These are phyloP conservation scores for Protula sp. DNA, from an alignment of 2,888 invertebrate species.

Conservation along the genomic window DNA sequence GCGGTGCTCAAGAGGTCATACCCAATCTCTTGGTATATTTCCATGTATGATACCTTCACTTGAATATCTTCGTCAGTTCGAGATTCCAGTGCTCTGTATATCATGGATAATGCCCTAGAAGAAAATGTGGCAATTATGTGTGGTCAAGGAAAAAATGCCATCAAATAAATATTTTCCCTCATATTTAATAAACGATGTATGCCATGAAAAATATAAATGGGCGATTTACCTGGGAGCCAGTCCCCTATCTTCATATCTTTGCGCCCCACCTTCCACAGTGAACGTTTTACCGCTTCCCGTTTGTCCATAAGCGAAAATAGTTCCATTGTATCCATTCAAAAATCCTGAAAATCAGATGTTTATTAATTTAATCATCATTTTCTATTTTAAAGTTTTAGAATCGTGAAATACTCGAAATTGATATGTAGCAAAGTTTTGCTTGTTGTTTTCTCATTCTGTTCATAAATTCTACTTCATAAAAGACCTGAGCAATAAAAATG, in stretches of 20 bases:
- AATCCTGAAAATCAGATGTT: constrained; percentile 31
- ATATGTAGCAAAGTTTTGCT: too few species aligned
- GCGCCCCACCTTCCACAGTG: constrained; percentile 44
- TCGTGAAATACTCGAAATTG: too few species aligned
- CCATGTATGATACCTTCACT: constrained; percentile 44
- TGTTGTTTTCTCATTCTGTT: too few species aligned
- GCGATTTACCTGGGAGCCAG: constrained; percentile 49
- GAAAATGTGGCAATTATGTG: too few species aligned
- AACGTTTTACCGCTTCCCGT: constrained; percentile 50
- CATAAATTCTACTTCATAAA: too few species aligned
- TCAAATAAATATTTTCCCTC: too few species aligned
- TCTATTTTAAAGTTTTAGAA: too few species aligned
- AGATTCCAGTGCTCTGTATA: constrained; percentile 39
- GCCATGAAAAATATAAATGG: too few species aligned
- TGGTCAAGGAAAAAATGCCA: too few species aligned
- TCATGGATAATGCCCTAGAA: constrained; percentile 40
- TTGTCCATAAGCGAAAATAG: constrained; percentile 52
- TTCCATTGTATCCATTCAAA: constrained; percentile 47
- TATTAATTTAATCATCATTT: background rate
- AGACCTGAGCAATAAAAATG: too few species aligned
- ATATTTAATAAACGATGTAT: too few species aligned
- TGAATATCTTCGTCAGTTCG: constrained; percentile 36
- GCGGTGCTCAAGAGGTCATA: constrained; percentile 45
- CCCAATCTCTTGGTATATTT: constrained; percentile 48
- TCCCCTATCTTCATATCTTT: constrained; percentile 35